These are phyloP conservation scores for Scleropages formosus DNA, from an alignment of 2,797 vertebrate species.

Conservation along the genomic window DNA sequence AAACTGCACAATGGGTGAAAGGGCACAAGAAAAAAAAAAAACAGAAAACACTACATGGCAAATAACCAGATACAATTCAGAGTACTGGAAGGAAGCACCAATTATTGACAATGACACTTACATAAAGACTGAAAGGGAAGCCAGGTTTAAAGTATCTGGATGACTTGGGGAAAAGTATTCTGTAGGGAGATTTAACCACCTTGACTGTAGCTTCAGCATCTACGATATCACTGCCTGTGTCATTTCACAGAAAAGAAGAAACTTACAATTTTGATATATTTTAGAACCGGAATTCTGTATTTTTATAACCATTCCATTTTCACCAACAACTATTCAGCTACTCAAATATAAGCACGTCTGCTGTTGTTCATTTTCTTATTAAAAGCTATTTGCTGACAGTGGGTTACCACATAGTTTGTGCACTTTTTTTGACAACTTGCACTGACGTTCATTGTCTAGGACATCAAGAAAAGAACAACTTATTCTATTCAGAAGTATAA, in stretches of 20 bases:
- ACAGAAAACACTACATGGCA: too few species aligned
- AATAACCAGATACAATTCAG: too few species aligned
- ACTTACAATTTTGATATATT: background rate
- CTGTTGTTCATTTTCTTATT: too few species aligned
- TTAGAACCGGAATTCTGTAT: background rate
- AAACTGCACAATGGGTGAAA: background rate
- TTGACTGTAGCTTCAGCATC: slow-evolving; percentile 23
- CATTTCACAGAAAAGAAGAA: background rate
- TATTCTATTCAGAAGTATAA: too few species aligned
- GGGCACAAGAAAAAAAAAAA: too few species aligned
- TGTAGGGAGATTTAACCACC: slow-evolving; percentile 24
- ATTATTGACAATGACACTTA: background rate
- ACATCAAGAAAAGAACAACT: too few species aligned
- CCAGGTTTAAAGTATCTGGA: slow-evolving; percentile 31
- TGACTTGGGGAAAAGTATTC: slow-evolving; percentile 24
- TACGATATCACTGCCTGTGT: slow-evolving; percentile 28
- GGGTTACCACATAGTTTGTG: background rate
- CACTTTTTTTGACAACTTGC: too few species aligned
- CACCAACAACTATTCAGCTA: too few species aligned
- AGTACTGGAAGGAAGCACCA: too few species aligned
- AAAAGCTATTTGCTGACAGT: too few species aligned
- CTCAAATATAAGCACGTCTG: background rate
- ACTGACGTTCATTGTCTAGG: too few species aligned
- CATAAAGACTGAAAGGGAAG: slow-evolving; percentile 4
- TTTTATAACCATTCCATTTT: background rate